Conservation (phyloP, 2,888 invertebrate genomes). For the Amiota communis region DNA sequence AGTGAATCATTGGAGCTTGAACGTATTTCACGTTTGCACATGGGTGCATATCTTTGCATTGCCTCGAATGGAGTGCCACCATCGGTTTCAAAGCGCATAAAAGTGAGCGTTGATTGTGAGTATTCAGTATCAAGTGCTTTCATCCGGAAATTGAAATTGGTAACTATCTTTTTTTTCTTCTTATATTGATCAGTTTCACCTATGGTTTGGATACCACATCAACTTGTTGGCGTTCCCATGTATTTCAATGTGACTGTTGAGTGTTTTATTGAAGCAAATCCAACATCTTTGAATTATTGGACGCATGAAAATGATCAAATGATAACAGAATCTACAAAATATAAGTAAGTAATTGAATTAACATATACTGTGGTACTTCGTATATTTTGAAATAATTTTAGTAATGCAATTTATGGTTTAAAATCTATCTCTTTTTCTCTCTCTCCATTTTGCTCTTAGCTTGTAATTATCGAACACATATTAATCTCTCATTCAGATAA, state of each 20-base stretch:
- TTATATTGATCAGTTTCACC: conserved; percentile 82
- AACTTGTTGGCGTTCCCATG: conserved; percentile 88
- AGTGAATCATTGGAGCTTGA: conserved; percentile 88
- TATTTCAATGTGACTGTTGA: conserved; percentile 89
- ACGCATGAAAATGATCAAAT: conserved; percentile 89
- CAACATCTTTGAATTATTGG: conserved; percentile 93
- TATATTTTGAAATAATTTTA: background rate
- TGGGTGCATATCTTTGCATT: conserved; percentile 94
- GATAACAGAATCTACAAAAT: conserved; percentile 89
- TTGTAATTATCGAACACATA: too few species aligned
- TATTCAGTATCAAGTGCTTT: conserved; percentile 62
- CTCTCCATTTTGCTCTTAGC: too few species aligned
- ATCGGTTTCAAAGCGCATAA: conserved; percentile 91
- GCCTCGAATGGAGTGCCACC: conserved; percentile 89
- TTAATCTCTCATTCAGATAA: too few species aligned
- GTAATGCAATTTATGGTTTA: too few species aligned
- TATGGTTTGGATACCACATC: conserved; percentile 93
- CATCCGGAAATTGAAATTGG: conserved; percentile 14
- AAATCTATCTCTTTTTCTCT: too few species aligned
- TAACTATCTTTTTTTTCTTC: conserved; percentile 49
- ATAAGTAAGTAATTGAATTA: conserved; percentile 77
- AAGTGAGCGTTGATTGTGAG: conserved; percentile 96
- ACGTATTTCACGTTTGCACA: conserved; percentile 88
- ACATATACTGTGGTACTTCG: too few species aligned
- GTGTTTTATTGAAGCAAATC: conserved; percentile 93